Evolutionary conservation across 2,797 vertebrate genomes (phyloP), one percentile per base, ranked within the genome.

Genomic region (Microcaecilia unicolor): DNA sequence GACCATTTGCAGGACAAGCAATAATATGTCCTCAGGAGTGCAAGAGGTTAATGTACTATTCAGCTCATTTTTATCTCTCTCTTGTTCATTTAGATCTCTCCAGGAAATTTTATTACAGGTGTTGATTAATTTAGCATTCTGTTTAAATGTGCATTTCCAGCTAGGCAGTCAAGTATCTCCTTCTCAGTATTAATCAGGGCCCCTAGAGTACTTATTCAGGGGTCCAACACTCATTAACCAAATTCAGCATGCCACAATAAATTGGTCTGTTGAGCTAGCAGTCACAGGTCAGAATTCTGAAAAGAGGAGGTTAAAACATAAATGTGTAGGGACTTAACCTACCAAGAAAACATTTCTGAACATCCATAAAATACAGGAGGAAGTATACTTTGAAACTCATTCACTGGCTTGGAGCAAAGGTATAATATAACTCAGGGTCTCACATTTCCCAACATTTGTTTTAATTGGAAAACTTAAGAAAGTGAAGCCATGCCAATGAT

Each of bases 381-480:
- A 15, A n/a, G 15, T 14, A 11, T 9, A 34, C 41, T 34, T n/a
- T n/a, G n/a, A n/a, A n/a, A n/a, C n/a, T n/a, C 21, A 16, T 19
- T 18, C 45, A 12, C 22, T 31, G 22, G 26, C 32, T 47, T 40
- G 41, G n/a, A n/a, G 27, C 33, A 41, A 27, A 41, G 52, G 51
- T 54, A 34, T 25, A 38, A n/a, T 4, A 6, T n/a, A 29, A 22
- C 42, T 46, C 28, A 49, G 61, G 38, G 54, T 61, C 54, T 65
- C 3, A 1, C 52, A 61, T 57, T 46, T 67, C 29, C 41, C 36
- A 53, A 18, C 41, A 54, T 8, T 41, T 49, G 41, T 62, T 66
- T n/a, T 67, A 66, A 75, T 42, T 64, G 49, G 42, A 63, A 72
- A 72, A 45, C 17, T 55, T 58, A 70, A 62, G 25, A 35, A 67